Evolutionary conservation across 1,140 invertebrate species (phyloP), one percentile per base, ranked within the genome.

Genomic region (Solenopsis fugax): DNA sequence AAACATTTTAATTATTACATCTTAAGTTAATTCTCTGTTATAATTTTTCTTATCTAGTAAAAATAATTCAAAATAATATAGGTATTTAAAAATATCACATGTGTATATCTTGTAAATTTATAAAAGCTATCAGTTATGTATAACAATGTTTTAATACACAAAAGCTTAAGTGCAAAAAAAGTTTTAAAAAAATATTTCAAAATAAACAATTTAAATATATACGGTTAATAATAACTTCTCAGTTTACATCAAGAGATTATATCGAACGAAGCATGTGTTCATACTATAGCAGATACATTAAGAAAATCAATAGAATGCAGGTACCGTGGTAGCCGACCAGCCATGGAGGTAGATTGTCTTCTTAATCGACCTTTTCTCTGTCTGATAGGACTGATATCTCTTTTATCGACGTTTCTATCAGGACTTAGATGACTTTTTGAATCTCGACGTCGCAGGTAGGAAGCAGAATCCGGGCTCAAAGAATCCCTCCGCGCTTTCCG

Each of bases 391-490:
- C 97, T 98, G 88, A 97, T 96, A 92, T 97, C 97, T 37, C 97
- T 94, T 85, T 94, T 95, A 72, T 97, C 97, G 60, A 96, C 97
- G 52, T 96, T 97, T 88, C 97, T 96, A 92, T 98, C 98, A 1
- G 98, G 97, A 88, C 97, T 98, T 34, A 98, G 92, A 93, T 98
- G 97, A 0, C 97, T 97, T 73, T 97, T 96, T 0, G 97, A 97
- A 89, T 98, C 97, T 13, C 97, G 95, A 16, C 98, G 96, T 78
- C 97, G 94, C 77, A 93, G 91, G 87, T 94, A 94, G 62, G 96
- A 97, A 6, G 98, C 98, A 62, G 98, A 98, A 93, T 98, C 98
- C 0, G 98, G 98, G 71, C 98, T 98, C 4, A 98, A 94, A 0
- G 98, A 98, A 92, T 98, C 98, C 69, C 98, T 96, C 45, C 98